These are phyloP conservation scores for Girardia tigrina DNA, from an alignment of 2,888 invertebrate species.

Conservation along the genomic window DNA sequence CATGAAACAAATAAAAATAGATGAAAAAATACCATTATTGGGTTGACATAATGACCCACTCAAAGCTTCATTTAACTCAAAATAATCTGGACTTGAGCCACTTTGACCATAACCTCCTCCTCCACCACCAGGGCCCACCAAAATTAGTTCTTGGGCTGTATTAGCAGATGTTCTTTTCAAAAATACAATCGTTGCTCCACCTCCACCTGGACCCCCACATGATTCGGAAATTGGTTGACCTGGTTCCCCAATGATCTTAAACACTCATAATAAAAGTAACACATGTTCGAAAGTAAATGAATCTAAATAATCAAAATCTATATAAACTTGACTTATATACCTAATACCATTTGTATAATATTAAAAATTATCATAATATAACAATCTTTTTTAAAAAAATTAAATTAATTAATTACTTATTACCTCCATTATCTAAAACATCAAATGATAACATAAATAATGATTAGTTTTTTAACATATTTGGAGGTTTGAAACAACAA, in stretches of 20 bases:
- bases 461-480: too few relatives aligned
- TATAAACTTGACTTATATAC: too few relatives aligned
- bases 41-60: neutral
- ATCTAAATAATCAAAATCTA: too few relatives aligned
- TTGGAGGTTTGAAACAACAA: too few relatives aligned
- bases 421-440: too few relatives aligned
- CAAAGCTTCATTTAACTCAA: neutral
- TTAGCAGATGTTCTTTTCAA: neutral
- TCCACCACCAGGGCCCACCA: neutral
- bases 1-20: neutral
- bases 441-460: too few relatives aligned
- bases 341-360: too few relatives aligned
- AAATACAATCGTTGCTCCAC: neutral
- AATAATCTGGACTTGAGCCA: neutral
- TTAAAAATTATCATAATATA: too few relatives aligned
- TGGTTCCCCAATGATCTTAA: neutral
- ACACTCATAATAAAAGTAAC: too few relatives aligned
- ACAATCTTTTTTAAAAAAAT: too few relatives aligned
- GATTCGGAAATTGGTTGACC: neutral
- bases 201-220: neutral
- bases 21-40: neutral
- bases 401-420: too few relatives aligned
- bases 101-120: neutral
- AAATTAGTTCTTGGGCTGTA: neutral
- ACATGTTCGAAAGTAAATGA: too few relatives aligned